Evolutionary conservation across 1,140 invertebrate species (phyloP), one percentile per base, ranked within the genome.

Genomic region (Teleopsis dalmanni): DNA sequence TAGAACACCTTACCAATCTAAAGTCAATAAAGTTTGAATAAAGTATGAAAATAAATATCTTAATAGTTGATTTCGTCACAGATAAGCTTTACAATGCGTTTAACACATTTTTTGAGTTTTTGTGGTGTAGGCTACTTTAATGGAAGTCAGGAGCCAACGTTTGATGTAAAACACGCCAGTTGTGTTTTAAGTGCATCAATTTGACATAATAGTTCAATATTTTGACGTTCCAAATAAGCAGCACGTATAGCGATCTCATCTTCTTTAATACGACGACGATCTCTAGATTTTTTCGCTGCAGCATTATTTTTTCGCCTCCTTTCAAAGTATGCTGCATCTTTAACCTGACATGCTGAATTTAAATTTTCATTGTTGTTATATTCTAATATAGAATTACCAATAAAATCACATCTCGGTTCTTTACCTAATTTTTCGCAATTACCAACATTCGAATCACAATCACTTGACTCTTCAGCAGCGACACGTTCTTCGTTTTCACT

Each of bases 271-370:
- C 91, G 77, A 46, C 95, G 76, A 1, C 88, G 83, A 58, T 98
- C 93, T 31, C 95, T 76, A 1, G 91, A 95, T 47, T 91, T 78
- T 70, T 98, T 98, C 1, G 95, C 95, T 0, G 95, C 94, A 55
- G 88, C 89, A 67, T 98, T 98, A 65, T 98, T 97, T 65, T 94
- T 94, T 47, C 85, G 80, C 9, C 94, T 73, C 48, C 91, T 77
- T 60, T 93, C 90, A 74, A 84, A 85, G 62, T 97, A 97, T 1
- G 84, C 82, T 0, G 83, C 81, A 61, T 94, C 90, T 62, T 89
- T 89, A 19, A 79, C 47, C 38, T 57, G 18, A 10, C 52, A 59
- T 14, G 53, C 51, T 11, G 4, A 42, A n/a, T n/a, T n/a, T n/a
- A n/a, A n/a, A n/a, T n/a, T n/a, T n/a, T n/a, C 47, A 47, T 37